Conservation (phyloP, 2,113 vertebrate species). For the Sterna hirundo region DNA sequence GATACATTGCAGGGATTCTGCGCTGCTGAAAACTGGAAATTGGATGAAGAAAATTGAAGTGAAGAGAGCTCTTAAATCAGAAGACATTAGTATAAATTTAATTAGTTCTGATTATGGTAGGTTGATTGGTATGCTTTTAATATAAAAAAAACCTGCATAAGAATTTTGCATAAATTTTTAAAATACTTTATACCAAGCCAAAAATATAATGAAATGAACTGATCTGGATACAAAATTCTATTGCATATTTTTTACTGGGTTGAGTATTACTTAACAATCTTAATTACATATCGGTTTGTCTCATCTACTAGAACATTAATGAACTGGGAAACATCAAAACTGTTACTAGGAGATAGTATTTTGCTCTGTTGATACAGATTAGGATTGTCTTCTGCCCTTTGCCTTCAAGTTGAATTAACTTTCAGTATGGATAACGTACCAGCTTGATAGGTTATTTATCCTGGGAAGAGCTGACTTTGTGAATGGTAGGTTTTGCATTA, state of each 20-base stretch:
- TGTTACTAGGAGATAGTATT: neutral
- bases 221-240: neutral
- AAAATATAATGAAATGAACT: constrained; percentile 4
- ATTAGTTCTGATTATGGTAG: constrained; percentile 96
- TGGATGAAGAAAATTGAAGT: constrained; percentile 93
- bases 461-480: neutral
- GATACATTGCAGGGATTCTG: constrained; percentile 79
- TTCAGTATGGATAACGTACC: neutral
- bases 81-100: constrained; percentile 88
- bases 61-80: constrained; percentile 79
- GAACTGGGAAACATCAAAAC: neutral
- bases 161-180: neutral
- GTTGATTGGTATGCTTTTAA: constrained; percentile 40
- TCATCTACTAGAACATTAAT: neutral
- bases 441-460: neutral
- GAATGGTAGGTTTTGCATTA: neutral
- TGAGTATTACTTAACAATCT: neutral
- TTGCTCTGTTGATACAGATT: neutral
- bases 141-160: neutral
- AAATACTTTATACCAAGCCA: neutral
- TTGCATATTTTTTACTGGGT: neutral
- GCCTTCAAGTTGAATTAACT: neutral
- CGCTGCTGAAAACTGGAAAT: constrained; percentile 84
- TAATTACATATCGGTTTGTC: neutral
- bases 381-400: neutral